Percentiles rank a stretch among this genome's conserved stretches.
Conservation (phyloP, 2,888 invertebrate species). For the Agrochola litura region DNA sequence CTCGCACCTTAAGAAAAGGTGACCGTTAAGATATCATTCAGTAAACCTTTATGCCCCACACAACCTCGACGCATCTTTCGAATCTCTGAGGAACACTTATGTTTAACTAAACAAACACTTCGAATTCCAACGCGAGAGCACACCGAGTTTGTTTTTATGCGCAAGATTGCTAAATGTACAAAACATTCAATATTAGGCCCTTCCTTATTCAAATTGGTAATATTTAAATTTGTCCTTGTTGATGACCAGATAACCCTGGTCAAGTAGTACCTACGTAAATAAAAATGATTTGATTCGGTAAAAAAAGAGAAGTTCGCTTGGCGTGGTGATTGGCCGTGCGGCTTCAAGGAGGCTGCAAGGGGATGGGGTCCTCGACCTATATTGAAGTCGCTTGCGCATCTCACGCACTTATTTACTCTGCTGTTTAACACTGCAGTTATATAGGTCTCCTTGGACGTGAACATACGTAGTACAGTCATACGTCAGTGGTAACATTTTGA, state of each 20-base stretch:
- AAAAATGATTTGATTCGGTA: slow-evolving; percentile 89
- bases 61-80: background rate
- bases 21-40: slow-evolving; percentile 33
- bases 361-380: slow-evolving; percentile 88
- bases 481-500: background rate
- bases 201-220: slow-evolving; percentile 73
- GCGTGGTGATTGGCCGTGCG: slow-evolving; percentile 87
- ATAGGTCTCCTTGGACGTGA: slow-evolving; percentile 22
- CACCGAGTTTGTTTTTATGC: slow-evolving; percentile 31
- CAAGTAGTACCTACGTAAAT: slow-evolving; percentile 86
- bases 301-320: slow-evolving; percentile 81
- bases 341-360: slow-evolving; percentile 89
- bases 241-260: slow-evolving; percentile 85
- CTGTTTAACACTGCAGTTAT: slow-evolving; percentile 67
- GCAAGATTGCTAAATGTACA: slow-evolving; percentile 47
- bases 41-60: background rate
- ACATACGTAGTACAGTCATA: background rate
- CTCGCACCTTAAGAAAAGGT: background rate
- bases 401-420: slow-evolving; percentile 69
- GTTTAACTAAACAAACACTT: slow-evolving; percentile 47
- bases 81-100: slow-evolving; percentile 7
- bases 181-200: slow-evolving; percentile 58
- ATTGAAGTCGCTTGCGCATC: slow-evolving; percentile 74
- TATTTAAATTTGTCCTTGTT: slow-evolving; percentile 83
- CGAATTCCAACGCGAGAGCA: slow-evolving; percentile 32